These are phyloP conservation scores for Drosophila ohnishii DNA, from an alignment of 1,140 invertebrate genomes.

Conservation along the genomic window DNA sequence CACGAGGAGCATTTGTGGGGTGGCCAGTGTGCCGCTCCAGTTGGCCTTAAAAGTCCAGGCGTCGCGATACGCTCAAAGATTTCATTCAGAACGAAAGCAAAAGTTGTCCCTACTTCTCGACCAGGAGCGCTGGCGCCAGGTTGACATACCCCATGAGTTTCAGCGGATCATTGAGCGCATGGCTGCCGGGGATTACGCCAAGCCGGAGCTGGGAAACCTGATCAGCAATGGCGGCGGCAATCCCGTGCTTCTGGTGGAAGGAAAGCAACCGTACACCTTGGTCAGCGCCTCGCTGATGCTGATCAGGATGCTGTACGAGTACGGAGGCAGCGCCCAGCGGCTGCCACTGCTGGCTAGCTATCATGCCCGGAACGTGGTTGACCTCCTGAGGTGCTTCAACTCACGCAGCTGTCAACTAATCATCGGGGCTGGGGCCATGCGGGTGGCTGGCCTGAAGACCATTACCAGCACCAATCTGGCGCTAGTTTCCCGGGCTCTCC, in stretches of 20 bases:
- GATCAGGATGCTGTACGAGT: conserved; percentile 94
- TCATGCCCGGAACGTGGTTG: conserved; percentile 91
- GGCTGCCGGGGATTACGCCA: conserved; percentile 83
- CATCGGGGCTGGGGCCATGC: conserved; percentile 96
- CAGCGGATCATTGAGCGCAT: conserved; percentile 93
- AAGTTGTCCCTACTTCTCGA: conserved; percentile 94
- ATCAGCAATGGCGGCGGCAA: conserved; percentile 67
- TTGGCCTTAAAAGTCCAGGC: conserved; percentile 94
- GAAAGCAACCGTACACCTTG: conserved; percentile 92
- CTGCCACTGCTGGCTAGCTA: conserved; percentile 87
- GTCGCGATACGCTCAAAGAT: conserved; percentile 94
- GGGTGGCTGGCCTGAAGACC: conserved; percentile 96
- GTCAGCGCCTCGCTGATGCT: conserved; percentile 93
- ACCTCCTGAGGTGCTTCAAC: conserved; percentile 95
- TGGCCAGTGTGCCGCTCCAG: conserved; percentile 90
- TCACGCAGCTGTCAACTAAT: conserved; percentile 96
- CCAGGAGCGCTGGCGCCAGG: conserved; percentile 95
- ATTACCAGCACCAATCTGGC: conserved; percentile 98
- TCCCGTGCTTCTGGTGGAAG: conserved; percentile 88
- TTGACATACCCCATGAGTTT: conserved; percentile 94
- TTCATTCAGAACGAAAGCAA: conserved; percentile 94
- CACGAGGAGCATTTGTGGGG: conserved; percentile 91
- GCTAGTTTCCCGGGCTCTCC: conserved; percentile 93
- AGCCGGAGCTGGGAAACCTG: conserved; percentile 61
- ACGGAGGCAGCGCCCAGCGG: conserved; percentile 91